Percentiles rank a stretch among this genome's conserved stretches.
phyloP scores from a whole-genome alignment of 2,113 vertebrate genomes.

The Pluvianellus socialis region DNA sequence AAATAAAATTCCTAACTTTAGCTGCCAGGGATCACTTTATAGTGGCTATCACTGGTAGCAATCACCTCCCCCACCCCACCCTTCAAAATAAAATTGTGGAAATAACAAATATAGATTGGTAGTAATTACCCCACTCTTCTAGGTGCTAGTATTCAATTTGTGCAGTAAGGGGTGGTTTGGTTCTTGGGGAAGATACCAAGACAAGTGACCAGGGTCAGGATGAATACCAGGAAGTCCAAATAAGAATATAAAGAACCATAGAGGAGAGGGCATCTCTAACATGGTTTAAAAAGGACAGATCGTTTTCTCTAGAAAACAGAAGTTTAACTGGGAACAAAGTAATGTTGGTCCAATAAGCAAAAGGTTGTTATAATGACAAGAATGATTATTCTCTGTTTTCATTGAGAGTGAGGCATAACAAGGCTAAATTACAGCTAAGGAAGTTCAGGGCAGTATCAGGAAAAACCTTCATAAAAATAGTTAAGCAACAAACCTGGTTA shows the following conservation, averaged over 20 bases:
- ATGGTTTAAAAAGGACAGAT: not conserved
- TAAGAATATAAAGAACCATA: not conserved
- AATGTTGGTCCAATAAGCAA: not conserved
- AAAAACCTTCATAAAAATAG: not conserved
- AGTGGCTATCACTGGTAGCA: too few relatives aligned
- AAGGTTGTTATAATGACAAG: not conserved
- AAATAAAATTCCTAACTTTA: too few relatives aligned
- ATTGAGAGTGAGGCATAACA: not conserved
- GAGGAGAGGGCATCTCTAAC: not conserved
- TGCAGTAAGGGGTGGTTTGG: not conserved
- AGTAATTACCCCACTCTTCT: not conserved
- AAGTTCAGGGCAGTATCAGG: not conserved
- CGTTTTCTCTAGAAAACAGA: not conserved
- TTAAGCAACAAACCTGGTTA: not conserved
- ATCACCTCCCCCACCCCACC: too few relatives aligned
- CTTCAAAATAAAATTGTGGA: not conserved
- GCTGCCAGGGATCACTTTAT: too few relatives aligned
- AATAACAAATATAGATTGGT: not conserved
- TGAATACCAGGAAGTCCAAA: not conserved
- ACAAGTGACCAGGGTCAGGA: not conserved
- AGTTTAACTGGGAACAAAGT: not conserved
- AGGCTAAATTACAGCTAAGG: not conserved
- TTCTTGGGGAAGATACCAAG: not conserved
- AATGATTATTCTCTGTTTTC: not conserved
- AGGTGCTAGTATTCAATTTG: not conserved